Evolutionary conservation across 2,888 invertebrate species (phyloP).

Genomic region (Hypomecis punctinalis): DNA sequence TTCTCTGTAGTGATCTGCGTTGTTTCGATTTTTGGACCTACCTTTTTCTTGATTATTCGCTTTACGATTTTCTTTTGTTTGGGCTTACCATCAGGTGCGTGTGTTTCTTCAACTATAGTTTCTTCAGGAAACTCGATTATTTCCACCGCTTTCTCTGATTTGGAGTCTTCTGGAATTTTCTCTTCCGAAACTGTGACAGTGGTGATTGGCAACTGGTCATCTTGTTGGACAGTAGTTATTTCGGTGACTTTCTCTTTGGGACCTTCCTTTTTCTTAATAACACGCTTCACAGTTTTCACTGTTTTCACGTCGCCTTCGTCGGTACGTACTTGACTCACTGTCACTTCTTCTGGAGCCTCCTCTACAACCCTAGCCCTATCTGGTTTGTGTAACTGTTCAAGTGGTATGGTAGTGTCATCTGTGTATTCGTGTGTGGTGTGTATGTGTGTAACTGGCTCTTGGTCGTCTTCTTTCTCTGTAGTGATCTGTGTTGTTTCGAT

Average conservation of each 20-base stretch:
- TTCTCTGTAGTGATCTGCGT: slow-evolving; percentile 65
- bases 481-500: slow-evolving; percentile 48
- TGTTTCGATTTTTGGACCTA: slow-evolving; percentile 51
- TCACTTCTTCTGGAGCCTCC: slow-evolving; percentile 45
- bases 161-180: slow-evolving; percentile 38
- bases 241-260: slow-evolving; percentile 47
- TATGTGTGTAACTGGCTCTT: slow-evolving; percentile 64
- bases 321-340: slow-evolving; percentile 45
- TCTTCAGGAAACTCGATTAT: slow-evolving; percentile 53
- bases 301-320: slow-evolving; percentile 48
- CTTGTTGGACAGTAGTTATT: slow-evolving; percentile 43
- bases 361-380: slow-evolving; percentile 36
- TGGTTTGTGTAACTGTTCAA: slow-evolving; percentile 37
- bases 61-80: slow-evolving; percentile 42
- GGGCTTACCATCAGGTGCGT: slow-evolving; percentile 47
- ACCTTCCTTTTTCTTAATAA: slow-evolving; percentile 53
- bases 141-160: slow-evolving; percentile 23
- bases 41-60: slow-evolving; percentile 70
- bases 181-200: slow-evolving; percentile 51
- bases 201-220: slow-evolving; percentile 35
- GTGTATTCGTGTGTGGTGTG: slow-evolving; percentile 57
- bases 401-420: slow-evolving; percentile 38
- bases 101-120: slow-evolving; percentile 40
- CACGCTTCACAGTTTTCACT: slow-evolving; percentile 51
- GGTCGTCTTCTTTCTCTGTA: slow-evolving; percentile 37